Evolutionary conservation across 2,888 invertebrate species (phyloP).

Genomic region (Drosophila infuscata): DNA sequence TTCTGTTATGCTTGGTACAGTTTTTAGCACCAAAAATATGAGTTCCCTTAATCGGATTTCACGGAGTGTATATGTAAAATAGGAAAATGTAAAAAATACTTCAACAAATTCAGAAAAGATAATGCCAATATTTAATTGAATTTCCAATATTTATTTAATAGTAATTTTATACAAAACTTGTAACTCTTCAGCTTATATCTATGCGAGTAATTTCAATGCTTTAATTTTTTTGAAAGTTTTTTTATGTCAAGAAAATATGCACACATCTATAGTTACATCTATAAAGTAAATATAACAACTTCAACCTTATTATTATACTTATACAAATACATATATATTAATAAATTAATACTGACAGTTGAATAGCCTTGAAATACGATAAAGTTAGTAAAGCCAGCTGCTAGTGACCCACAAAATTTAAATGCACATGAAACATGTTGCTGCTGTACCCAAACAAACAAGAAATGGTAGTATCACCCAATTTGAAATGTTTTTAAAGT

Average conservation of each 20-base stretch:
- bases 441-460: background rate
- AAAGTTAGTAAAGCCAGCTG: background rate
- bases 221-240: background rate
- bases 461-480: constrained; percentile 1
- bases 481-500: constrained; percentile 33
- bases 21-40: too few species aligned
- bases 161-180: background rate
- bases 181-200: background rate
- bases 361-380: background rate
- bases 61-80: background rate
- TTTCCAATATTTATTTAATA: background rate
- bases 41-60: too few species aligned
- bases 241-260: background rate
- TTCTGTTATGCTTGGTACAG: too few species aligned
- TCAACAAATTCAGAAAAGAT: background rate
- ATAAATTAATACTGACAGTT: background rate
- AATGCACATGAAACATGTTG: constrained; percentile 47
- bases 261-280: background rate
- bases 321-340: background rate
- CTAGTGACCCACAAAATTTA: constrained; percentile 34
- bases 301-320: background rate
- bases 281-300: background rate
- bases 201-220: background rate
- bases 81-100: background rate
- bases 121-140: background rate